phyloP scores from a whole-genome alignment of 2,888 invertebrate genomes.

The Eubasilissa splendida region DNA sequence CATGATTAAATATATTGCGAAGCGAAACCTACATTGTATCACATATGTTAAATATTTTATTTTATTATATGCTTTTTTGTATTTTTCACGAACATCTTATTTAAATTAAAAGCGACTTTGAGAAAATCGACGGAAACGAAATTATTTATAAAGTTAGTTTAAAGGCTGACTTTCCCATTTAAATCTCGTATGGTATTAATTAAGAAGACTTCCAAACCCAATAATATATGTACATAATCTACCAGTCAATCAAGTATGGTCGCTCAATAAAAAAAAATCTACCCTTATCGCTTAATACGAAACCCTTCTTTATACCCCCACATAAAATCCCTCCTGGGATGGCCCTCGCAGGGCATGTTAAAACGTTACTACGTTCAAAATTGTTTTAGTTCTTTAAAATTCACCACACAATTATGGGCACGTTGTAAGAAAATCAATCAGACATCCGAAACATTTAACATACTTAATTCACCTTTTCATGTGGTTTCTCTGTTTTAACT shows the following conservation, averaged over 20 bases:
- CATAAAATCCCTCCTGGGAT: slow-evolving; percentile 41
- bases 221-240: slow-evolving; percentile 31
- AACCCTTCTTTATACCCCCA: slow-evolving; percentile 35
- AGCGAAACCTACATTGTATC: too few species aligned
- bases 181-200: background rate
- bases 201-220: background rate
- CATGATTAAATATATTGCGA: too few species aligned
- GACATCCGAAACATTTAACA: background rate
- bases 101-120: too few species aligned
- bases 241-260: slow-evolving; percentile 36
- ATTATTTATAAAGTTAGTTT: too few species aligned
- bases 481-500: background rate
- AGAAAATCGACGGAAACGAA: too few species aligned
- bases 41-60: too few species aligned
- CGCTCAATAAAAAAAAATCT: slow-evolving; percentile 31
- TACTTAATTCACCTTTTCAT: slow-evolving; percentile 12
- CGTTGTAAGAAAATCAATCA: slow-evolving; percentile 11
- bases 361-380: background rate
- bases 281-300: slow-evolving; percentile 19
- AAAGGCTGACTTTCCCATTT: too few species aligned
- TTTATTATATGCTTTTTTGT: too few species aligned
- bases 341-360: background rate
- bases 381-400: background rate
- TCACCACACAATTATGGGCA: slow-evolving; percentile 1
- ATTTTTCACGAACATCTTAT: too few species aligned